phyloP scores from a whole-genome alignment of 2,888 invertebrate species.

The Thalpophila matura region DNA sequence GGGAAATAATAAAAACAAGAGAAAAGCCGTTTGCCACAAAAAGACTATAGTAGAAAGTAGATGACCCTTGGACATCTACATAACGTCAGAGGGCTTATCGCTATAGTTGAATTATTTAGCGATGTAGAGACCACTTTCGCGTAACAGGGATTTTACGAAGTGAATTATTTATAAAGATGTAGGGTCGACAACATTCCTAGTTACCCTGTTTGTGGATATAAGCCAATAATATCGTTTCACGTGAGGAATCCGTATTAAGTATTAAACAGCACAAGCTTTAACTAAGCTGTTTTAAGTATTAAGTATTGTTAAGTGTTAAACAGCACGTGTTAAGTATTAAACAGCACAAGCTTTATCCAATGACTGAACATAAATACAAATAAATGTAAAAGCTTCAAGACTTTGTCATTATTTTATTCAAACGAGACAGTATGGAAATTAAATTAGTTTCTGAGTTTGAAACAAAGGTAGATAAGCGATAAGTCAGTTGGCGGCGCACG shows the following conservation, averaged over 20 bases:
- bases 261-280: neutral
- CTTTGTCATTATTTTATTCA: constrained; percentile 16
- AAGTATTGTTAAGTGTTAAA: too few species aligned
- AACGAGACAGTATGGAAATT: constrained; percentile 39
- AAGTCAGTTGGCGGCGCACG: constrained; percentile 30
- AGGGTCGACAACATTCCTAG: constrained; percentile 43
- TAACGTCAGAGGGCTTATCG: constrained; percentile 48
- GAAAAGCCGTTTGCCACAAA: constrained; percentile 12
- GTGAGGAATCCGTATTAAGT: constrained; percentile 18
- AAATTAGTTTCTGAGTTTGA: constrained; percentile 39
- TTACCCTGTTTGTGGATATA: constrained; percentile 27
- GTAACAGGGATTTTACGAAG: constrained; percentile 49
- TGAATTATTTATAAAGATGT: constrained; percentile 52
- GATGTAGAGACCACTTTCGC: constrained; percentile 40
- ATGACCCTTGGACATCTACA: constrained; percentile 43
- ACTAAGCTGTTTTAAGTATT: constrained; percentile 24
- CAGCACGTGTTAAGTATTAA: constrained; percentile 15
- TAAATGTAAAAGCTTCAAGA: constrained; percentile 5
- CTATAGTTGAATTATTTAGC: constrained; percentile 57
- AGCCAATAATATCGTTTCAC: constrained; percentile 46
- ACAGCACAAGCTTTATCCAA: constrained; percentile 21
- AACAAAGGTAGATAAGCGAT: constrained; percentile 46
- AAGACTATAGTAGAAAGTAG: constrained; percentile 23
- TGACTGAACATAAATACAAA: neutral
- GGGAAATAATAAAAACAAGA: constrained; percentile 15